Base-by-base conservation (phyloP, 2,797 vertebrate species). In the Characodon lateralis region DNA sequence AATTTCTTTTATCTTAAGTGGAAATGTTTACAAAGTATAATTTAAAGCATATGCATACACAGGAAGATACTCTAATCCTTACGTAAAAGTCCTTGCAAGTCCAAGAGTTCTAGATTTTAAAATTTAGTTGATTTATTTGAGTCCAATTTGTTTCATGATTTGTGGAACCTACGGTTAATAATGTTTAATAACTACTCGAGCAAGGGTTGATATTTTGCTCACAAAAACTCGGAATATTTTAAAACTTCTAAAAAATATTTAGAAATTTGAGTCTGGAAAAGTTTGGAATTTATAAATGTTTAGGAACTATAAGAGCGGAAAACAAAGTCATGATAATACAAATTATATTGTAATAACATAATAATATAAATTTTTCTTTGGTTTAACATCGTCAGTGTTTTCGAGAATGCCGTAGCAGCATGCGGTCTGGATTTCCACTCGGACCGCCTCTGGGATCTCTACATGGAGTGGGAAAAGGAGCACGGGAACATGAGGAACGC, bases 391-490 rank as follows among this genome's bases (percentile, higher is more conserved):
- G 6, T 22, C 81, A 97, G 96, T 0, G 95, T 95, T 0, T 97
- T 97, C 78, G 96, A 96, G 88, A 93, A 96, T 0, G 96, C 96
- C 0, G 84, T 97, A 51, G 82, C 70, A 0, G 94, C 95, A 0
- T 95, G 95, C 0, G 97, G 97, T 8, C 85, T 96, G 89, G 97
- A 97, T 81, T 97, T 97, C 91, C 96, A 96, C 66, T 97, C 97
- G 0, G 97, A 98, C 82, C 94, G 96, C 0, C 93, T 98, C 0
- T 98, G 97, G 97, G 96, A 97, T 74, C 91, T 97, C 1, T 97
- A 96, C 14, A 88, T 95, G 5, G 96, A 96, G 56, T 97, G 97
- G 96, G 96, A 97, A 85, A 95, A 94, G 72, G 95, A 96, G 73
- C 96, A 96, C 76, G 95, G 95, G 0, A 93, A 96, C 69, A 90